Evolutionary conservation across 2,113 vertebrate species (phyloP), one percentile per base, ranked within the genome.

Genomic region (Ictalurus punctatus): DNA sequence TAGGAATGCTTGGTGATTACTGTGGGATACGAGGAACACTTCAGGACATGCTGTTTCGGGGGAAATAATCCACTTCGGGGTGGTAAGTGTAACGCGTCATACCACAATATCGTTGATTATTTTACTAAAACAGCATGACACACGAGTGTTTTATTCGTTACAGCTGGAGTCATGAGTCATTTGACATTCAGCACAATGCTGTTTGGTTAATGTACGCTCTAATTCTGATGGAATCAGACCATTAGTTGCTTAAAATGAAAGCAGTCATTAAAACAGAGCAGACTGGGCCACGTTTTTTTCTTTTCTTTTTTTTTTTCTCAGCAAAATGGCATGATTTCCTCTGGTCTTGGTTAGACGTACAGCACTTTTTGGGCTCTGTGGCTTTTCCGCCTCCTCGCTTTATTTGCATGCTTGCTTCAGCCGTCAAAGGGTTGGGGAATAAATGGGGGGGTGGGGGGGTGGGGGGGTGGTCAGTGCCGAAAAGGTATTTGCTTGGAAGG

Each of bases 401-500:
- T 14, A 83, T 83, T 83, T 83, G 81, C 81, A 83, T 83, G 81
- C 81, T 12, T 23, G 80, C 30, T 59, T 61, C 56, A 1, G 8
- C 19, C 30, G 14, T 27, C 23, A 58, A 16, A 63, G 59, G 12
- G 81, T 40, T 34, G 34, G 10, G 63, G 40, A 10, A 52, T 10
- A 52, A 52, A 10, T 56, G 48, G 84, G 58, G 44, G 52, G 52
- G 54, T 73, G 40, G 81, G 23, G 23, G 2, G 19, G 44, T n/a
- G 8, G n/a, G 86, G 82, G 52, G 86, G 80, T 80, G 71, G 87
- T 10, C 9, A 16, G 30, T 44, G 52, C 52, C 13, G 37, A 54
- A n/a, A 40, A 89, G 83, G 89, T 92, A 91, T 90, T 95, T 94
- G 93, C 90, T 61, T 30, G 91, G 93, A 94, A 94, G 83, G 94